Base-by-base conservation (phyloP, 2,888 invertebrate genomes). In the Sesia apiformis region DNA sequence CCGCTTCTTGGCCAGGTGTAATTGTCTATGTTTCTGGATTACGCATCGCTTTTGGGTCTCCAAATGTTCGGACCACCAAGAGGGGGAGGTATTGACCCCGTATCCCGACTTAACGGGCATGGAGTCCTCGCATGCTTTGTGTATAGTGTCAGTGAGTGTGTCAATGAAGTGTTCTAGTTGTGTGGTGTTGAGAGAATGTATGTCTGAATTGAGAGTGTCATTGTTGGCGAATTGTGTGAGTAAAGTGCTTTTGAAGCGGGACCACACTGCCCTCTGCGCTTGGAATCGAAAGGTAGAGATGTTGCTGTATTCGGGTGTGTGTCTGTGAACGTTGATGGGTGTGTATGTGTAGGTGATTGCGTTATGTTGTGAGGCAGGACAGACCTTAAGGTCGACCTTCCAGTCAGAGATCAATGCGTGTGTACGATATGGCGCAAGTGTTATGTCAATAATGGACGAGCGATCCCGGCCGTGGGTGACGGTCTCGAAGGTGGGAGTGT, bases 361-460 rank as follows among this genome's bases (percentile, higher is more conserved):
- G 7, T 58, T 49, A 5, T 64, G 62, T 3, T 64, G 58, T 0
- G 59, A 57, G 0, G 55, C 40, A 0, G 60, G 49, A 4, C 57
- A 60, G 0, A 54, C 39, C 0, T 40, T n/a, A 0, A 23, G 4
- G 8, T 53, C 41, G 0, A 53, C 53, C n/a, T 40, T 4, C 53
- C 46, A 53, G 0, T 40, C 4, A 4, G 5, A 0, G 0, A 53
- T 41, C 3, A 4, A 3, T 3, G 7, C n/a, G 7, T 7, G 4
- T 3, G 8, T 23, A 3, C 1, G 2, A 3, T 1, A 3, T 1
- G n/a, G 6, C 0, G 40, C 6, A 0, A 55, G 8, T 0, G 55
- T 52, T 5, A 55, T 8, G 50, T 55, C 55, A 3, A 55, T 41
- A 3, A 55, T 52, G 3, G 55, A 55, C 3, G 40, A 7, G 6